These are phyloP conservation scores for Epistrophe grossulariae DNA, from an alignment of 2,888 invertebrate species.

Conservation along the genomic window DNA sequence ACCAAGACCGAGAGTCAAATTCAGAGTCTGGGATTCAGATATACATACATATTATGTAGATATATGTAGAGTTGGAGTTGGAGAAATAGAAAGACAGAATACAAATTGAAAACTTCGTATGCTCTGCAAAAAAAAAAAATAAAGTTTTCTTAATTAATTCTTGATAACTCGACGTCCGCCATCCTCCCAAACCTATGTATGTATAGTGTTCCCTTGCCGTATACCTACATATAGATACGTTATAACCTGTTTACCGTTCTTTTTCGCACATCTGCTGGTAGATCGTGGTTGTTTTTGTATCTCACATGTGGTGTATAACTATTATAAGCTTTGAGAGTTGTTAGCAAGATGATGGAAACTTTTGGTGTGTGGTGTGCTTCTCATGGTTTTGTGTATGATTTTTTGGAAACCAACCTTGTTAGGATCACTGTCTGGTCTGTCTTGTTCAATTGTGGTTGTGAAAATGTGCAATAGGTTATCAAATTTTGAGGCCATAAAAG, in stretches of 20 bases:
- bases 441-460: conserved; percentile 60
- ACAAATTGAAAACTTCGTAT: conserved; percentile 73
- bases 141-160: conserved; percentile 76
- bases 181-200: no score
- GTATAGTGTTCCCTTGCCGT: background rate
- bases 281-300: conserved; percentile 3
- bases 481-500: conserved; percentile 60
- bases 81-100: conserved; percentile 62
- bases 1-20: background rate
- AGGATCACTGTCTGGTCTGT: conserved; percentile 47
- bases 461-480: conserved; percentile 66
- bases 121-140: conserved; percentile 59
- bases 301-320: background rate
- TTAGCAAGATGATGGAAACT: conserved; percentile 8
- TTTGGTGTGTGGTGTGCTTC: conserved; percentile 34
- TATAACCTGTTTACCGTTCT: conserved; percentile 41
- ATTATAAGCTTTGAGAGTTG: conserved; percentile 17
- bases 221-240: background rate
- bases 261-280: conserved; percentile 51
- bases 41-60: no score
- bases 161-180: conserved; percentile 74
- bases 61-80: background rate
- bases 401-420: conserved; percentile 33
- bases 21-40: background rate
- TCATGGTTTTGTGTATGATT: conserved; percentile 45